Evolutionary conservation across 2,113 vertebrate genomes (phyloP), one percentile per base, ranked within the genome.

Genomic region (Saguinus midas): DNA sequence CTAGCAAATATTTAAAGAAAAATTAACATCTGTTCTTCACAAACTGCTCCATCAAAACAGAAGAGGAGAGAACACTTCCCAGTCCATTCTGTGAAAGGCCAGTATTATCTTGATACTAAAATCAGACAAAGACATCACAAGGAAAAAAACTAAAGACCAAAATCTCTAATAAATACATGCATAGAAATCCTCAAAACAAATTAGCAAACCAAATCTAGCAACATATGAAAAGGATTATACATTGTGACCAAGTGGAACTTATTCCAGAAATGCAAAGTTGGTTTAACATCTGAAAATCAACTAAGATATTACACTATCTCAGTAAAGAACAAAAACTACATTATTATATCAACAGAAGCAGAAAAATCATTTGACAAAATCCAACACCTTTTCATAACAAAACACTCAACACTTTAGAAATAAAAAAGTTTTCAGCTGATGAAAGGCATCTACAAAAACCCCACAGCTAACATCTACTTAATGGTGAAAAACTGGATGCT

Each of bases 321-420:
- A 35, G 17, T 68, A n/a, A 68, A 68, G 66, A 68, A 68, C 66
- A 68, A n/a, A 35, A 68, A 68, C 14, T n/a, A 68, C 66, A n/a
- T 43, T 23, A 75, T 43, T 13, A 45, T 43, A 25, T 43, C 21
- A 43, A 43, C 27, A 75, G 25, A 83, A n/a, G 50, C 50, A 57
- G 32, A 79, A 90, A 90, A 90, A 43, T 57, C 23, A 95, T 85
- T 66, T 55, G 55, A 43, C n/a, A 94, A 72, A 90, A 94, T 64
- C 35, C 43, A 73, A 61, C 18, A 82, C 45, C 78, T 20, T 75
- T 27, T 85, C n/a, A 82, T 9, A 32, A 66, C 58, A 55, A 55
- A 94, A 45, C 32, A 94, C n/a, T 76, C 5, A 90, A 76, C 32
- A 68, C 13, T 0, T 50, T 0, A 55, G 57, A 7, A 90, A 90